phyloP scores from a whole-genome alignment of 2,797 vertebrate species.

The Etheostoma perlongum region DNA sequence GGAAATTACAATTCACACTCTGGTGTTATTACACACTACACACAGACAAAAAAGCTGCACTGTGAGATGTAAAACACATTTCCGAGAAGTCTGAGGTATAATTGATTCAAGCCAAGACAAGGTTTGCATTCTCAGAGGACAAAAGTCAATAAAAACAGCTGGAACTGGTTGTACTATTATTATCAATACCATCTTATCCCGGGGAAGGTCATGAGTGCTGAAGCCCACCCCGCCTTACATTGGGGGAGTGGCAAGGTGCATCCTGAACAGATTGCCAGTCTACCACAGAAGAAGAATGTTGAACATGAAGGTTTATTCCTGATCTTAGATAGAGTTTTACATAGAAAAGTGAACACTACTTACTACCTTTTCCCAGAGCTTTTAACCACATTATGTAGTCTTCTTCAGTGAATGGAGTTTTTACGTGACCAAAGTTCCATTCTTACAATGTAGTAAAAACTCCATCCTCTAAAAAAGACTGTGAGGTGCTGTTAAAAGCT shows the following conservation, averaged over 20 bases:
- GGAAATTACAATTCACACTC: no score
- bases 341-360: no score
- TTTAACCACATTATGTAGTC: not conserved
- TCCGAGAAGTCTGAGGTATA: not conserved
- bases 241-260: not conserved
- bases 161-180: not conserved
- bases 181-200: not conserved
- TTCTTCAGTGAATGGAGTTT: not conserved
- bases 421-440: not conserved
- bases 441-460: no score
- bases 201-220: constrained; percentile 5
- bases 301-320: no score
- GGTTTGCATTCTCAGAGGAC: not conserved
- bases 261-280: not conserved
- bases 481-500: not conserved
- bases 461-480: no score
- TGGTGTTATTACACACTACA: no score
- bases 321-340: no score
- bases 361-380: not conserved
- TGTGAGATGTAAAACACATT: not conserved
- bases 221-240: constrained; percentile 3
- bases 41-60: not conserved
- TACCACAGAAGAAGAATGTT: no score
- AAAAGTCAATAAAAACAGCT: not conserved
- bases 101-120: not conserved